Evolutionary conservation across 2,113 vertebrate genomes (phyloP).

Genomic region (Tympanuchus pallidicinctus): DNA sequence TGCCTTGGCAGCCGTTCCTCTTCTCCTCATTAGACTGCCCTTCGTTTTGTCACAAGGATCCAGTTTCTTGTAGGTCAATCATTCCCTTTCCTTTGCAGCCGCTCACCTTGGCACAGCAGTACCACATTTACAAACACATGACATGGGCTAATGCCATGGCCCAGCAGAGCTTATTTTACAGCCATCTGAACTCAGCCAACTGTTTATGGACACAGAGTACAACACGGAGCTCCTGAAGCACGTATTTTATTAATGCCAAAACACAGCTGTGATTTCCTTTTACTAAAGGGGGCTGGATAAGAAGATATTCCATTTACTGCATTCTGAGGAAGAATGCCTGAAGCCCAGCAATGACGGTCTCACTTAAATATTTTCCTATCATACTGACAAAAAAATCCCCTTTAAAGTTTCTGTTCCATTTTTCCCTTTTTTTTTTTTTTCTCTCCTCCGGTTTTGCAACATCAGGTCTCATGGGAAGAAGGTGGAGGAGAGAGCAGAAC

Average conservation of each 20-base stretch:
- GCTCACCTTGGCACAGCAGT: neutral
- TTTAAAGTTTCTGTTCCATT: neutral
- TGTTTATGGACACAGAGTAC: neutral
- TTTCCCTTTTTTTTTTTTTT: accelerated
- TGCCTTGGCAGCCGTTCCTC: neutral
- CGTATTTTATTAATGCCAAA: neutral
- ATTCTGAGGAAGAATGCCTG: neutral
- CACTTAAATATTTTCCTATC: neutral
- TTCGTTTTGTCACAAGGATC: neutral
- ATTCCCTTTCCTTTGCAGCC: neutral
- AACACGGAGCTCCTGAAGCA: neutral
- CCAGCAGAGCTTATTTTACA: neutral
- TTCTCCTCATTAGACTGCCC: neutral
- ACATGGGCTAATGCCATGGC: neutral
- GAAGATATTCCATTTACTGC: accelerated
- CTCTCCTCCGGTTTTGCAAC: neutral
- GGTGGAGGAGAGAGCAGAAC: neutral
- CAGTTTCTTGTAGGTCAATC: neutral
- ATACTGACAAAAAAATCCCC: neutral
- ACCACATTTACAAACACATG: accelerated
- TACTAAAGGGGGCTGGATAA: accelerated
- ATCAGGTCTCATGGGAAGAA: neutral
- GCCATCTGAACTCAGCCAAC: neutral
- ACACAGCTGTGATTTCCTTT: neutral
- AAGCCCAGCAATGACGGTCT: neutral